A percentile compares a stretch with the other conserved stretches of the same genome.
Evolutionary conservation across 2,113 vertebrate genomes (phyloP).

Genomic region (Oreochromis spilurus): DNA sequence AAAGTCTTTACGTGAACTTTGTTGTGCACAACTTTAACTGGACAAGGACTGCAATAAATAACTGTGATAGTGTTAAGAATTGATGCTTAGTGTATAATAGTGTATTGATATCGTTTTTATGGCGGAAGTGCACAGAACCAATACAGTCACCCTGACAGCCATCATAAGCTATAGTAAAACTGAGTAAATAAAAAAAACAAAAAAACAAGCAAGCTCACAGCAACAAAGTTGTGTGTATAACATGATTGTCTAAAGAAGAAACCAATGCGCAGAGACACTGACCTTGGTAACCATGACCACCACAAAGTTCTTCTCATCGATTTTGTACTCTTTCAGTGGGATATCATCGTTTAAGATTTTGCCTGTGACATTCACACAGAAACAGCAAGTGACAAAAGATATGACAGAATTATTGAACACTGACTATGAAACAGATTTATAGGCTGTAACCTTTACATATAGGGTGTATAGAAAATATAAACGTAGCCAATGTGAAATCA

Average conservation of each 20-base stretch:
- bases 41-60: not conserved
- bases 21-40: not conserved
- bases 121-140: not conserved
- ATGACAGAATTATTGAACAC: not conserved
- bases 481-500: not conserved
- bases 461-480: not conserved
- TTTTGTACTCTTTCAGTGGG: constrained; percentile 73
- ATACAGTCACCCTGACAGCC: not conserved
- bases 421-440: not conserved
- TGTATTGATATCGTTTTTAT: not conserved
- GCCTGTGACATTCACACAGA: constrained; percentile 42
- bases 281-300: constrained; percentile 80
- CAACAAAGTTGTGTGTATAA: not conserved
- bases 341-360: constrained; percentile 77
- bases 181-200: not conserved
- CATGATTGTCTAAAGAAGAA: not conserved
- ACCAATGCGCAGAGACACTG: not conserved
- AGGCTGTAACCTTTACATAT: not conserved
- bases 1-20: not conserved
- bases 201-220: not conserved
- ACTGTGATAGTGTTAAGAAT: not conserved
- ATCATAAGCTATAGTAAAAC: not conserved
- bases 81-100: not conserved
- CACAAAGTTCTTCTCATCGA: constrained; percentile 78
- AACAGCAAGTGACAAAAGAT: not conserved